Percentiles rank a stretch among this genome's conserved stretches.
Conservation (phyloP, 2,797 vertebrate species). For the Leontopithecus rosalia region DNA sequence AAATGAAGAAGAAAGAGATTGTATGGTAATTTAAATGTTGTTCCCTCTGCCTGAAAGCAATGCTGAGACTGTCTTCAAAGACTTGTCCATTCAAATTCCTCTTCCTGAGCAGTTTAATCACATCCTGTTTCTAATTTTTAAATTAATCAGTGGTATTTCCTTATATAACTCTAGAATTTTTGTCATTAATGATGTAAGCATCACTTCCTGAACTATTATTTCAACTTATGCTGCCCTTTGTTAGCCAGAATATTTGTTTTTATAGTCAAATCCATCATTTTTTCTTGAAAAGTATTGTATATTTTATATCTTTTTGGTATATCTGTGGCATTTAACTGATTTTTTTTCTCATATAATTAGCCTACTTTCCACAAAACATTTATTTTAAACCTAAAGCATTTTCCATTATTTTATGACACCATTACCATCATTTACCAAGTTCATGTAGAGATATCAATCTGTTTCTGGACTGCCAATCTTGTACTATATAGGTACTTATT, state of each 20-base stretch:
- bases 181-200: neutral
- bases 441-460: neutral
- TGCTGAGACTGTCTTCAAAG: neutral
- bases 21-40: neutral
- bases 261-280: neutral
- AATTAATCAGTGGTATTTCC: neutral
- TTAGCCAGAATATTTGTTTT: slow-evolving; percentile 10
- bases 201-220: neutral
- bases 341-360: neutral
- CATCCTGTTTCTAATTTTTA: neutral
- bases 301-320: neutral
- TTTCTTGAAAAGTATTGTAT: neutral
- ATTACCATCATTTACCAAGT: neutral
- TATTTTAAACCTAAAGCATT: neutral
- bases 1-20: neutral
- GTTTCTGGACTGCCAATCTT: neutral
- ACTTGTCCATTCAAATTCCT: neutral
- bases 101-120: neutral
- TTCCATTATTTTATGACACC: neutral
- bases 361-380: neutral
- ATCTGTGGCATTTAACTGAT: neutral
- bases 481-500: neutral
- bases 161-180: neutral
- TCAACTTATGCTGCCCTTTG: neutral
- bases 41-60: neutral